phyloP scores from a whole-genome alignment of 1,140 invertebrate genomes.

The Batillaria attramentaria region DNA sequence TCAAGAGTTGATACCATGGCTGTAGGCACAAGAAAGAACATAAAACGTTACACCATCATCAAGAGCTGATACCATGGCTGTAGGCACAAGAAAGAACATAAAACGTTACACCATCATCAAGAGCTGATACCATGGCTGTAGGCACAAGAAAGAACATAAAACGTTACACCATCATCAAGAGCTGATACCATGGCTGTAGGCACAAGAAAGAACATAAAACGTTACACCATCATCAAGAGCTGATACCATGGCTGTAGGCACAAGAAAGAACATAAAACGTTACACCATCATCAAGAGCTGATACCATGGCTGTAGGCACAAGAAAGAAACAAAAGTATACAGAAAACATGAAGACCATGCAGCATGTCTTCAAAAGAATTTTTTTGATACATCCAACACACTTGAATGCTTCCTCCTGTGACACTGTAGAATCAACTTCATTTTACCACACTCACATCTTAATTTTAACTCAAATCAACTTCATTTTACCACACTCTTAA shows the following conservation, averaged over 20 bases:
- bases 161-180: neutral
- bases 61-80: slow-evolving; percentile 85
- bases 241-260: neutral
- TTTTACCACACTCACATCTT: no score
- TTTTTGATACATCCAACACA: no score
- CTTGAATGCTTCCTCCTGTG: no score
- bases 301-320: neutral
- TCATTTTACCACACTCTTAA: no score
- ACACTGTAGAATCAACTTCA: no score
- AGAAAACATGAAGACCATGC: no score
- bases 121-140: slow-evolving; percentile 83
- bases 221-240: neutral
- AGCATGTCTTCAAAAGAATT: no score
- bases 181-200: neutral
- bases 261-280: neutral
- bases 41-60: slow-evolving; percentile 83
- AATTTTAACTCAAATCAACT: no score
- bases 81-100: neutral
- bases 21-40: slow-evolving; percentile 17
- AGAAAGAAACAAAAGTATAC: no score
- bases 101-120: slow-evolving; percentile 91
- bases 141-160: neutral
- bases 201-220: neutral
- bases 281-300: neutral
- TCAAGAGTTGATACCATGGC: no score